Base-by-base conservation (phyloP, 2,888 invertebrate genomes). In the Rhagophthalmus giganteus region DNA sequence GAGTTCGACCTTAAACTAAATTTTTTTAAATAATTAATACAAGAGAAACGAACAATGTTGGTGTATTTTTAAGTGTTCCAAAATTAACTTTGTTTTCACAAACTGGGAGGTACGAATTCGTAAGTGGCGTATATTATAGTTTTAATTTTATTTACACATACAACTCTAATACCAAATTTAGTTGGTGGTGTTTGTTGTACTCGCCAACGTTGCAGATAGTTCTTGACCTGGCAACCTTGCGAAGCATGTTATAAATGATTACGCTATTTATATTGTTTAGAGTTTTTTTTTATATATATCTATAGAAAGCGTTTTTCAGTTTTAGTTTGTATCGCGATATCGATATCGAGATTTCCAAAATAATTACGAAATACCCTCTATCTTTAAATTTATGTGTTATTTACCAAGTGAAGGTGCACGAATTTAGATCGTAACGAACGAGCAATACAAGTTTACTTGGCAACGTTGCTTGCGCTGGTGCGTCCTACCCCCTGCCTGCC, bases 401-500 rank as follows among this genome's bases (percentile, higher is more conserved):
- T 53, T 53, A 53, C 47, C 31, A 41, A 37, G 47, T 42, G 45
- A 49, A 42, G 26, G 48, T 34, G 40, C 42, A 48, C 54, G 44
- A 48, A 48, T 54, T 54, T 48, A 34, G 48, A 48, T 47, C 42
- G 54, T 41, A 49, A 32, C 30, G n/a, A 35, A 32, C 35, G 37
- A 38, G 35, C 34, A 34, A 49, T 42, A 33, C 77, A 76, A 75
- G 73, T 73, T 77, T 76, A 77, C 76, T 77, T 78, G 81, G 64
- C 76, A 79, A 76, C 73, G 76, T 64, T 68, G 73, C 66, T 74
- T 74, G 78, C 69, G 72, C 70, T 68, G 74, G 73, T 73, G 71
- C 76, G 76, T 76, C 77, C 77, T 74, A 71, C 78, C 76, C 79
- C 78, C 79, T 78, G 63, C 69, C 75, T 73, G 77, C 80, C 67